Base-by-base conservation (phyloP, 2,113 vertebrate species). In the Serilophus lunatus region DNA sequence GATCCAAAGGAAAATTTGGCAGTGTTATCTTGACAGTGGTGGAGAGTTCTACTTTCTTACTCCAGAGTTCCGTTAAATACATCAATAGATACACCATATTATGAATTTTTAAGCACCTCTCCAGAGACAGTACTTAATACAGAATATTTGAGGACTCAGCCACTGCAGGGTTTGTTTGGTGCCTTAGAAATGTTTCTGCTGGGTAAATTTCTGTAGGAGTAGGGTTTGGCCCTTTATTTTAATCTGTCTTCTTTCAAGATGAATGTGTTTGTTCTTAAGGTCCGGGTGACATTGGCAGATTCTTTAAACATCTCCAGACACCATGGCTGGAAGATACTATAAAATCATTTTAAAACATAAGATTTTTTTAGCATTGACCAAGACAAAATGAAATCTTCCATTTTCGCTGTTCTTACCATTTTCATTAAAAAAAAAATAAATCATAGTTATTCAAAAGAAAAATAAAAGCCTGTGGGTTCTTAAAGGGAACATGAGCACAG, bases 81-180 rank as follows among this genome's bases (percentile, higher is more conserved):
- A 95, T 96, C 96, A 96, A 96, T 96, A 91, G 97, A 88, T 80
- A 95, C 81, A 45, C 74, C 0, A 3, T 96, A 91, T 88, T 96
- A 96, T 96, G 95, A 95, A 97, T 97, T 96, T 97, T 97, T 97
- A 95, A 97, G 96, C 82, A 91, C 82, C 61, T 96, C 96, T 97
- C 94, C 56, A 89, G 96, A 93, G 96, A 95, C 85, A 53, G 42
- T 82, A 96, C 96, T 97, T 97, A 96, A 97, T 96, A 96, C 85
- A 97, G 96, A 97, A 97, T 97, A 96, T 96, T 64, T 97, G 95
- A 97, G 94, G 92, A 95, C 85, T 92, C 69, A 84, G 80, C 76
- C 80, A 95, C 95, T 75, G 80, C 93, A 95, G 93, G 77, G 85
- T 95, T 96, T 92, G 85, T 83, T 96, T 14, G 8, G 90, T 92